phyloP scores from a whole-genome alignment of 92 coral and sea anemone species.

The Parazoanthus swiftii region DNA sequence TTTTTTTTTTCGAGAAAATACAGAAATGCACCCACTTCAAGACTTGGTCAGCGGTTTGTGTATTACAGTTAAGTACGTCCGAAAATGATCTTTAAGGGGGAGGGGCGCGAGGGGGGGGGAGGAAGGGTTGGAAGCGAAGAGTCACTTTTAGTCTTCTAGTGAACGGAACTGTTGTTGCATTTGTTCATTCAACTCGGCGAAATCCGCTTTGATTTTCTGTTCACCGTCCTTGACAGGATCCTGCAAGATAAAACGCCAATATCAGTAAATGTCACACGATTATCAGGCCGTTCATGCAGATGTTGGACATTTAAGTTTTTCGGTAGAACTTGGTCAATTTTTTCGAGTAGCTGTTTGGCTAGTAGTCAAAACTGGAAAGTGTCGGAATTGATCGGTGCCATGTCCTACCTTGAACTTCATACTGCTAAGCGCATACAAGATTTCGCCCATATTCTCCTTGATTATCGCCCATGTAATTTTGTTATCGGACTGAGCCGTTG shows the following conservation, averaged over 20 bases:
- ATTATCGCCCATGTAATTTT: slow-evolving; percentile 96
- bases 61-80: background rate
- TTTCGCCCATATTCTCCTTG: slow-evolving; percentile 94
- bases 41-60: background rate
- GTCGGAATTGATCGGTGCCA: background rate
- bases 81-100: background rate
- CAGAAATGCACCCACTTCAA: background rate
- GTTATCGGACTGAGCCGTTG: slow-evolving; percentile 97
- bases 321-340: too few relatives aligned
- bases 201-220: slow-evolving; percentile 83
- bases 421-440: slow-evolving; percentile 81
- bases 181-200: slow-evolving; percentile 87
- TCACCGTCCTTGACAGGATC: slow-evolving; percentile 97
- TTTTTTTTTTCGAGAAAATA: background rate
- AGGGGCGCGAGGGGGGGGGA: too few relatives aligned
- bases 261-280: too few relatives aligned
- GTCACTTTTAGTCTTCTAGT: slow-evolving; percentile 71
- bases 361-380: background rate
- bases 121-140: background rate
- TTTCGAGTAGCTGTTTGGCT: too few relatives aligned
- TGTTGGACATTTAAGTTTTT: too few relatives aligned
- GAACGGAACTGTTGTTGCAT: slow-evolving; percentile 98
- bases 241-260: slow-evolving; percentile 35
- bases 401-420: slow-evolving; percentile 93
- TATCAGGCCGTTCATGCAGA: too few relatives aligned